Percentiles rank a stretch among this genome's conserved stretches.
Evolutionary conservation across 2,113 vertebrate species (phyloP).

Genomic region (Carlito syrichta): DNA sequence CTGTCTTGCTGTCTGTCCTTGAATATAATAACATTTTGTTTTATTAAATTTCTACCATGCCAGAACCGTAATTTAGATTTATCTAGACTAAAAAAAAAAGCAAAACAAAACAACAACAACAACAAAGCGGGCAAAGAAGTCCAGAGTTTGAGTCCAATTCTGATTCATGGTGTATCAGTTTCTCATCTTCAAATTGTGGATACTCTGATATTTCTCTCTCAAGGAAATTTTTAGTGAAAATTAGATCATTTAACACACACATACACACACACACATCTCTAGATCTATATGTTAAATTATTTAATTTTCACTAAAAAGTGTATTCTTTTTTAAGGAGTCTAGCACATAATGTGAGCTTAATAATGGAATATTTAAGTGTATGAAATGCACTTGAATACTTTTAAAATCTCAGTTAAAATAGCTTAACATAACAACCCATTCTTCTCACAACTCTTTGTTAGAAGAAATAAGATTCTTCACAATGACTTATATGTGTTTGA

Average conservation of each 20-base stretch:
- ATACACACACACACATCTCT: neutral
- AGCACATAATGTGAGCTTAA: neutral
- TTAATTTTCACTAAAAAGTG: too few relatives aligned
- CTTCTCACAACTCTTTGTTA: neutral
- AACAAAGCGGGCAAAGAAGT: neutral
- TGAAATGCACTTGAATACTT: neutral
- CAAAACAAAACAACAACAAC: too few relatives aligned
- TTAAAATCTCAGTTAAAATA: neutral
- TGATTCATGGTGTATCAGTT: neutral
- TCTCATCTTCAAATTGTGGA: neutral
- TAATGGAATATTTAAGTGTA: neutral
- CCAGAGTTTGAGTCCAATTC: neutral
- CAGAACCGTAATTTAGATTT: neutral
- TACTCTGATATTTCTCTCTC: neutral
- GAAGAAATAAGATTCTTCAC: neutral
- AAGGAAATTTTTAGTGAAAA: neutral
- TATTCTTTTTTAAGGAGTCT: neutral
- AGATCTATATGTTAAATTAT: neutral
- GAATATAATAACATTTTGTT: neutral
- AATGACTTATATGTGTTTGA: neutral
- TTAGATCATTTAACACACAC: neutral
- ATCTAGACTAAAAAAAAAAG: neutral
- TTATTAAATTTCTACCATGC: neutral
- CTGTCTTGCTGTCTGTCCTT: neutral
- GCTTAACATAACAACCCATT: neutral